These are phyloP conservation scores for Psittacula echo DNA, from an alignment of 2,797 vertebrate species.

Conservation along the genomic window DNA sequence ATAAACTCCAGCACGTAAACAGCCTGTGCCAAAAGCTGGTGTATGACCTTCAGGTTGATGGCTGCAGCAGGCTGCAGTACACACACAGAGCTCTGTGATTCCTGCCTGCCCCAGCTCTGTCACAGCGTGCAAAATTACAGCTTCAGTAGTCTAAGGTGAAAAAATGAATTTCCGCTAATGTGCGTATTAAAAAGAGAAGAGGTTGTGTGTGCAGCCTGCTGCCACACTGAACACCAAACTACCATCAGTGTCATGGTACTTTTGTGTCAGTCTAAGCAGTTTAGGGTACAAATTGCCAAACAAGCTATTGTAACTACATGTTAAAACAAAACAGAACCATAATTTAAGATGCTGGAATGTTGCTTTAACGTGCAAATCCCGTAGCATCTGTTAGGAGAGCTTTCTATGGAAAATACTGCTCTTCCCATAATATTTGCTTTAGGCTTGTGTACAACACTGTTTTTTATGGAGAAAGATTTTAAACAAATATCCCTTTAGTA, in stretches of 20 bases:
- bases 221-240: background rate
- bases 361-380: background rate
- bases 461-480: background rate
- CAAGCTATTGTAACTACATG: background rate
- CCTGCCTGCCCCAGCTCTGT: background rate
- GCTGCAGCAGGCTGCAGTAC: accelerated
- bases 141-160: background rate
- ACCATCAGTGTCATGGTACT: background rate
- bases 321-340: background rate
- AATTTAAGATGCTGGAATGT: background rate
- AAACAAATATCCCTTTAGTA: background rate
- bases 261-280: background rate
- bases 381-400: background rate
- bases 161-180: background rate
- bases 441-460: background rate
- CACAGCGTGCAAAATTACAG: accelerated
- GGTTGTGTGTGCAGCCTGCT: background rate
- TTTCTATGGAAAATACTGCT: background rate
- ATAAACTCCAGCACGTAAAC: background rate
- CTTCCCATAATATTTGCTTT: background rate
- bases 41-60: background rate
- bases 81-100: accelerated
- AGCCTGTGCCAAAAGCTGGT: background rate
- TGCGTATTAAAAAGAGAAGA: background rate
- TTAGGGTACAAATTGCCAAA: background rate